These are phyloP conservation scores for Cyphomyrus discorhynchus DNA, from an alignment of 2,113 vertebrate genomes.

Conservation along the genomic window DNA sequence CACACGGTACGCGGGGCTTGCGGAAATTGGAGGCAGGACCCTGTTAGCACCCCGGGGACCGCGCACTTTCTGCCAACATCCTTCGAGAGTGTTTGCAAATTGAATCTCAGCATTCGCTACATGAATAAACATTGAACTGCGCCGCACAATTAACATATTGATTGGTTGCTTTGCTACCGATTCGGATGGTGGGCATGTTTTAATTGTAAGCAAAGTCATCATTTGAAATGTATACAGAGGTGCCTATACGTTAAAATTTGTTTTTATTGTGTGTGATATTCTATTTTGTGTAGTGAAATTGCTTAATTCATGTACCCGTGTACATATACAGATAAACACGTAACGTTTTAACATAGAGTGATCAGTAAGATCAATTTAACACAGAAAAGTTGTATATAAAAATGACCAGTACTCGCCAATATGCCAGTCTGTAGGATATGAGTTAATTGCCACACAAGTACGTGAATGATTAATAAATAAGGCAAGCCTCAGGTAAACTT, in stretches of 20 bases:
- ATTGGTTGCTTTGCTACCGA: constrained; percentile 31
- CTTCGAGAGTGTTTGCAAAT: constrained; percentile 52
- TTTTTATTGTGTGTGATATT: background rate
- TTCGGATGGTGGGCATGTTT: background rate
- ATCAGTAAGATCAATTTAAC: background rate
- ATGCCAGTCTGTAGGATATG: background rate
- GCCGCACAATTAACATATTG: constrained; percentile 43
- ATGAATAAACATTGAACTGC: constrained; percentile 52
- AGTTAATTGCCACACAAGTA: background rate
- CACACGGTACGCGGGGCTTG: constrained; percentile 27
- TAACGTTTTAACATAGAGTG: background rate
- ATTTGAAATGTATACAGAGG: background rate
- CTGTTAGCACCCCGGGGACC: constrained; percentile 20
- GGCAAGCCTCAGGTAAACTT: too few relatives aligned
- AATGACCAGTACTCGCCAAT: background rate
- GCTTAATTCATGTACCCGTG: background rate
- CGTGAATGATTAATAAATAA: background rate
- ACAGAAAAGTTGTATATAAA: background rate
- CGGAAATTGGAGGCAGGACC: constrained; percentile 22
- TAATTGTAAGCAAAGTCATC: background rate
- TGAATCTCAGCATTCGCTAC: constrained; percentile 49
- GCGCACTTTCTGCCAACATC: constrained; percentile 8
- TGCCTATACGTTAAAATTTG: background rate
- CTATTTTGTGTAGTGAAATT: background rate
- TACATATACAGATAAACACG: background rate